Conservation (phyloP, 2,888 invertebrate genomes). For the Macrophya alboannulata region DNA sequence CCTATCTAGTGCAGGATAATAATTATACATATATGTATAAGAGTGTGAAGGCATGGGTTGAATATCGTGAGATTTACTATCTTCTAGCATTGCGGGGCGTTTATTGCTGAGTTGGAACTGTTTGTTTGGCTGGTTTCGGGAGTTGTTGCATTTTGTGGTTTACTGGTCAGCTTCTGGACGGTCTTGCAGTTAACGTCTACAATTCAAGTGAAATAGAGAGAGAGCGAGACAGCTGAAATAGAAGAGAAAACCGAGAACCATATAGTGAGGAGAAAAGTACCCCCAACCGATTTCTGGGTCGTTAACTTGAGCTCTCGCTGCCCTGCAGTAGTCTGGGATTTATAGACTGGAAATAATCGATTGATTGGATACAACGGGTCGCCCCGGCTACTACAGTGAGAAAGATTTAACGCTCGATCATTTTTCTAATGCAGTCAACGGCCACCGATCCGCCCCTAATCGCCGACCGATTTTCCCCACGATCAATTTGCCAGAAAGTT, state of each 20-base stretch:
- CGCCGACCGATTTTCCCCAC: not conserved
- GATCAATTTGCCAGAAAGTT: not conserved
- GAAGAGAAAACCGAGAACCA: constrained; percentile 9
- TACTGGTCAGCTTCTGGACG: constrained; percentile 14
- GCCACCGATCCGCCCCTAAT: constrained; percentile 25
- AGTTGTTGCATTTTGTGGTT: constrained; percentile 46
- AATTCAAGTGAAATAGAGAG: constrained; percentile 12
- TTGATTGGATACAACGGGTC: constrained; percentile 54
- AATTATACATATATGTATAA: constrained; percentile 11
- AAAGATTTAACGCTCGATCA: constrained; percentile 51
- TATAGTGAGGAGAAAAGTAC: constrained; percentile 36
- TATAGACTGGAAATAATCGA: constrained; percentile 57
- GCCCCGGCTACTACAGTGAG: not conserved
- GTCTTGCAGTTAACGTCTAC: constrained; percentile 48
- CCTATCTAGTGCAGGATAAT: constrained; percentile 37
- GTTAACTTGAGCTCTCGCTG: constrained; percentile 51
- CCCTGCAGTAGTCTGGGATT: constrained; percentile 51
- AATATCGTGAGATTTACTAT: constrained; percentile 30
- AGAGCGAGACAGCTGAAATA: not conserved
- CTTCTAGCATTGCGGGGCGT: not conserved
- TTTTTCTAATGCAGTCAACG: constrained; percentile 46
- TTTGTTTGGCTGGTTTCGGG: constrained; percentile 7
- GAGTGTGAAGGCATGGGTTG: not conserved
- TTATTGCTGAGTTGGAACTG: constrained; percentile 4
- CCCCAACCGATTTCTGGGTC: constrained; percentile 54